Evolutionary conservation across 2,797 vertebrate genomes (phyloP).

Genomic region (Gallinago solitaria): DNA sequence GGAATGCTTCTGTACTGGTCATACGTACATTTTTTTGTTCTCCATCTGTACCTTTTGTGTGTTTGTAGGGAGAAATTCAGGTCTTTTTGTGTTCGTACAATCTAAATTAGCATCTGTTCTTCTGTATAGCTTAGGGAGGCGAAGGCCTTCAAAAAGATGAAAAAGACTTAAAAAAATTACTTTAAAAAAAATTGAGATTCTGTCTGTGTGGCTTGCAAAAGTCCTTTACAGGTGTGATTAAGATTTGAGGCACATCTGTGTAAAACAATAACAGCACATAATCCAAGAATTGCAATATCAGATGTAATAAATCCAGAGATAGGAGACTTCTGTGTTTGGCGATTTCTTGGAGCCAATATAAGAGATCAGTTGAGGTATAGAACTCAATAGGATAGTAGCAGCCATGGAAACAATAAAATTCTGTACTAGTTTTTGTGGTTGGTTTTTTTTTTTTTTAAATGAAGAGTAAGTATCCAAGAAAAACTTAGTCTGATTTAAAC

Average conservation of each 20-base stretch:
- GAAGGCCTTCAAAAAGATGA: not conserved
- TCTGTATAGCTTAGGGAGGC: not conserved
- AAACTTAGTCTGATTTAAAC: not conserved
- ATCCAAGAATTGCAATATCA: not conserved
- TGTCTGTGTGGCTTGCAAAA: not conserved
- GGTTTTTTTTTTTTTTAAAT: not conserved
- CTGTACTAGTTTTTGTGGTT: not conserved
- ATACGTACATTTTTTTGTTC: fast-evolving
- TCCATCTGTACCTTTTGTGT: not conserved
- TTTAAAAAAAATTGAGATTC: not conserved
- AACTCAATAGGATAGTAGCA: not conserved
- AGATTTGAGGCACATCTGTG: not conserved
- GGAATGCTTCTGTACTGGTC: not conserved
- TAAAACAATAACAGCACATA: not conserved
- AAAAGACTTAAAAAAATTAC: not conserved
- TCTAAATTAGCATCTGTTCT: not conserved
- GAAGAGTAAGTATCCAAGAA: not conserved
- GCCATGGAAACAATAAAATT: not conserved
- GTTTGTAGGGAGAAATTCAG: not conserved
- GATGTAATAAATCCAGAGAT: not conserved
- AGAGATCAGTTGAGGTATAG: not conserved
- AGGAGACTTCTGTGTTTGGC: not conserved
- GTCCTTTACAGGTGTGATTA: not conserved
- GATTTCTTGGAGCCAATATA: not conserved
- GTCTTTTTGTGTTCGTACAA: not conserved